Evolutionary conservation across 1,140 invertebrate species (phyloP).

Genomic region (Ditylenchus dipsaci): DNA sequence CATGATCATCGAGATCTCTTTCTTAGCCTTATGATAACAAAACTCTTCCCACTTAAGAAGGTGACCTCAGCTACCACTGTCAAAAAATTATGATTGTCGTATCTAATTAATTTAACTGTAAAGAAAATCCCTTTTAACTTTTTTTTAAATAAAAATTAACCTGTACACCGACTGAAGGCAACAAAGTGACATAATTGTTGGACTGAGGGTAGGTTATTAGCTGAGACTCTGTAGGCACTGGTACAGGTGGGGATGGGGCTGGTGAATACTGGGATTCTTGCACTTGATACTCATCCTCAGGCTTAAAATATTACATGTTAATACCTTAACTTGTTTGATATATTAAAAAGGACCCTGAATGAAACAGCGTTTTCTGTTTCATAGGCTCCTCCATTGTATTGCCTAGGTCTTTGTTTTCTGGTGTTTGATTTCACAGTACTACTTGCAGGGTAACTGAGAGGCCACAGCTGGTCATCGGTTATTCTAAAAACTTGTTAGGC

Average conservation of each 20-base stretch:
- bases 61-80: too few relatives aligned
- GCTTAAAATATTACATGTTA: not conserved
- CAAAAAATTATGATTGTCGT: too few relatives aligned
- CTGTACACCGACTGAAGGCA: conserved; percentile 4
- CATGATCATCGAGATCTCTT: too few relatives aligned
- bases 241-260: not conserved
- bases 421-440: not conserved
- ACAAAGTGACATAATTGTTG: not conserved
- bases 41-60: too few relatives aligned
- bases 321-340: not conserved
- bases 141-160: not conserved
- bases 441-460: not conserved
- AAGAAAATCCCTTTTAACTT: too few relatives aligned
- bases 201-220: not conserved
- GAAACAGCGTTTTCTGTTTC: not conserved
- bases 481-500: conserved; percentile 5
- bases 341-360: too few relatives aligned
- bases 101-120: too few relatives aligned
- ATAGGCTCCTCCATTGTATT: not conserved
- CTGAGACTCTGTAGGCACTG: not conserved
- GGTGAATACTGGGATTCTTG: not conserved
- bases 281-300: not conserved
- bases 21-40: too few relatives aligned
- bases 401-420: not conserved
- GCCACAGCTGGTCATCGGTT: conserved; percentile 25